Evolutionary conservation across 2,888 invertebrate species (phyloP), one percentile per base, ranked within the genome.

Genomic region (Physocephala rufipes): DNA sequence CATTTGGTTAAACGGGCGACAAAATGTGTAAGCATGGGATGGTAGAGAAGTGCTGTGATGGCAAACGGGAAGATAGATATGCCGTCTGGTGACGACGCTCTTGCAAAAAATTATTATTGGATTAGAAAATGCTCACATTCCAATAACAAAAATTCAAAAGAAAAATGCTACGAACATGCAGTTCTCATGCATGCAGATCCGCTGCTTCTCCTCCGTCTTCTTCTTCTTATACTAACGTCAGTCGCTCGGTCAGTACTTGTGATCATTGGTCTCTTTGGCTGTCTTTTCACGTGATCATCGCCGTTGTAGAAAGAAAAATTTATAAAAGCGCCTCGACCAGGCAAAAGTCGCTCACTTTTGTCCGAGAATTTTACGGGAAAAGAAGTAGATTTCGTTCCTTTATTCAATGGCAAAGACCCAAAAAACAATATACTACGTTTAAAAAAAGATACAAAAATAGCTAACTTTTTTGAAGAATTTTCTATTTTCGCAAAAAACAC

Each of bases 291-390:
- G 19, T 51, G 51, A 16, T 65, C 65, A 16, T 26, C 3, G 58
- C 59, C 19, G 12, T 28, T 16, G 16, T 30, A 2, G 51, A 65
- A 51, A n/a, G n/a, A n/a, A 15, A 55, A 66, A 26, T 47, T 67
- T 67, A 67, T 67, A 67, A 67, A 67, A 47, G 45, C 59, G 16
- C 59, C n/a, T 16, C 26, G 21, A 51, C 59, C 47, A 3, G 21
- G 67, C 36, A 7, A 49, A 49, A 47, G 24, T 36, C 21, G 82
- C 82, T 85, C 84, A 85, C 83, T 85, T 83, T 84, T 85, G 81
- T 84, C 80, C 77, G 82, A 83, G 79, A 80, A 74, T 79, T 79
- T 80, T 78, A 80, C 80, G 79, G 81, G 82, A 76, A 79, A 76
- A 80, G 76, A 78, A 79, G 78, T 79, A 74, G 67, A 72, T 70